A percentile compares a stretch with the other conserved stretches of the same genome.
Conservation (phyloP, 1,140 invertebrate genomes). For the Probaryconus sp. region DNA sequence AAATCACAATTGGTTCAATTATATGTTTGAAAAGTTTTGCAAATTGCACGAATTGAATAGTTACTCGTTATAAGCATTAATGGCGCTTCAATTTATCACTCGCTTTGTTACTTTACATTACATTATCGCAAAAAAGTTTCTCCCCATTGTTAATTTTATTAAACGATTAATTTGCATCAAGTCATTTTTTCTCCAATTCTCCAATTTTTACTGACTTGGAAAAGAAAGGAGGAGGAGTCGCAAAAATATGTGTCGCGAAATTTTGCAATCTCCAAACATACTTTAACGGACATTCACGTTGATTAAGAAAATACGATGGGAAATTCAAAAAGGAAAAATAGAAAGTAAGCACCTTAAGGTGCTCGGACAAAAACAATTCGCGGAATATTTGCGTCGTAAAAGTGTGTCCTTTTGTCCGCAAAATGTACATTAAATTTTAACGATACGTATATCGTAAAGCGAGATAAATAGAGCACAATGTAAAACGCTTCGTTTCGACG, state of each 20-base stretch:
- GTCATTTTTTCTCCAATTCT: no score
- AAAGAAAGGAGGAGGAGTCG: no score
- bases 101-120: constrained; percentile 5
- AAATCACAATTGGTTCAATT: constrained; percentile 36
- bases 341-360: neutral
- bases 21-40: constrained; percentile 27
- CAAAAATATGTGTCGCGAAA: no score
- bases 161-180: no score
- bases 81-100: constrained; percentile 6
- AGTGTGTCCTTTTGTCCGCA: constrained; percentile 13
- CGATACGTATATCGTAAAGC: constrained; percentile 21
- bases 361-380: neutral
- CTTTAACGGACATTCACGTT: no score
- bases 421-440: constrained; percentile 12
- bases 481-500: constrained; percentile 28
- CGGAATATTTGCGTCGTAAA: constrained; percentile 1
- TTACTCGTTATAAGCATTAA: constrained; percentile 16
- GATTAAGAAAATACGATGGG: no score
- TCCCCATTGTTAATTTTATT: no score
- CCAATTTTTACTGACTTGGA: no score
- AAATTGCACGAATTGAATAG: constrained; percentile 37
- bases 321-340: no score
- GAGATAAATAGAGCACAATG: constrained; percentile 37
- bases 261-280: no score
- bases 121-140: neutral